phyloP scores from a whole-genome alignment of 1,140 invertebrate species.

The Globodera ellingtonae region DNA sequence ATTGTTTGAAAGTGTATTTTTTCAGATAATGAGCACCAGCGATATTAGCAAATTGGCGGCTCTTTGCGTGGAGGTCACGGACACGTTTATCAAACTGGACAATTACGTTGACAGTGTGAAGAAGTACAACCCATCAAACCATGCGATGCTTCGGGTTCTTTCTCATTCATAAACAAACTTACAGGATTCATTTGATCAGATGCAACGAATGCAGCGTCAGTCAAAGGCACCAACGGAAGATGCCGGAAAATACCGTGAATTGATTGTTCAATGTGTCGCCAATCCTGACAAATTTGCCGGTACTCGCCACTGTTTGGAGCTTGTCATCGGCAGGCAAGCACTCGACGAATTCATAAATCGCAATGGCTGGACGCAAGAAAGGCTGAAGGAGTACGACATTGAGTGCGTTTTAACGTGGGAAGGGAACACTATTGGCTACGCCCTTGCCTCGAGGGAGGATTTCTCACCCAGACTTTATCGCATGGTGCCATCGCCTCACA shows the following conservation, averaged over 20 bases:
- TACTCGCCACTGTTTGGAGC: constrained; percentile 11
- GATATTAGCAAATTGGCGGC: constrained; percentile 1
- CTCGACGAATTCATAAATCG: constrained; percentile 10
- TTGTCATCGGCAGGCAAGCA: constrained; percentile 10
- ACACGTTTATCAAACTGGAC: constrained; percentile 22
- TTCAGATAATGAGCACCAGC: constrained; percentile 10
- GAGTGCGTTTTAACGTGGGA: not conserved
- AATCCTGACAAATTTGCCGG: constrained; percentile 20
- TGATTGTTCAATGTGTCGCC: constrained; percentile 22
- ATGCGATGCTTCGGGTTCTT: constrained; percentile 3
- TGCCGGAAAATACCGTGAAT: constrained; percentile 2
- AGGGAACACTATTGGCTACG: too few relatives aligned
- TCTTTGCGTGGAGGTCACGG: constrained; percentile 10
- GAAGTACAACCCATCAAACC: constrained; percentile 15
- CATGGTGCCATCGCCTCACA: too few relatives aligned
- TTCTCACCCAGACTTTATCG: too few relatives aligned
- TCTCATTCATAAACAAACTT: not conserved
- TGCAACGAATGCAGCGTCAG: not conserved
- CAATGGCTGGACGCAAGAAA: constrained; percentile 16
- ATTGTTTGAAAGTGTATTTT: not conserved
- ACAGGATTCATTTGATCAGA: not conserved
- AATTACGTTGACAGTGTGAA: constrained; percentile 19
- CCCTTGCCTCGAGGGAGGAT: too few relatives aligned
- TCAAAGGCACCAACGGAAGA: not conserved
- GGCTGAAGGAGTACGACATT: constrained; percentile 14